Conservation (phyloP, 2,113 vertebrate genomes). For the Prochilodus magdalenae region DNA sequence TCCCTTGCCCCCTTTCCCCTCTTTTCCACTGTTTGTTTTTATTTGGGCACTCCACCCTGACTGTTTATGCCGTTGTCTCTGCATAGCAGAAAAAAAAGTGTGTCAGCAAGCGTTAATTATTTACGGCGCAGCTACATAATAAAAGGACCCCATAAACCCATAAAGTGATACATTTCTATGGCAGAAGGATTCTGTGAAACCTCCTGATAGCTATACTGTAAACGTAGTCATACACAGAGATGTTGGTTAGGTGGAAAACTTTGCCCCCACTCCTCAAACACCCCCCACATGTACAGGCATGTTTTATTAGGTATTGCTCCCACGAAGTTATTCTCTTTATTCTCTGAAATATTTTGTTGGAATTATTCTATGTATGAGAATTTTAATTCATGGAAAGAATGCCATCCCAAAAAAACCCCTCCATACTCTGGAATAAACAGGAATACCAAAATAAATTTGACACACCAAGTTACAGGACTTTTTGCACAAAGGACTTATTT, state of each 20-base stretch:
- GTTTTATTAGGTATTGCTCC: neutral
- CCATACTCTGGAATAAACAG: too few relatives aligned
- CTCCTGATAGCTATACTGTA: constrained; percentile 62
- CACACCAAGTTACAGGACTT: neutral
- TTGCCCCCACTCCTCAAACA: too few relatives aligned
- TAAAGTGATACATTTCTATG: constrained; percentile 68
- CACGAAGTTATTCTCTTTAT: neutral
- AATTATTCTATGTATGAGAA: neutral
- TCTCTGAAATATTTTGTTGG: neutral
- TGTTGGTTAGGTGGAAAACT: constrained; percentile 68
- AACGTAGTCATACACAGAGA: constrained; percentile 41
- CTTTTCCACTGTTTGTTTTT: constrained; percentile 63
- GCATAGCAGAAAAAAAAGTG: constrained; percentile 65
- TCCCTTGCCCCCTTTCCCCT: neutral
- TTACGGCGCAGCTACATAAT: constrained; percentile 61
- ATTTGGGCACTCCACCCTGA: constrained; percentile 60
- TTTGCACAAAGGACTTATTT: neutral
- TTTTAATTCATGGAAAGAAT: neutral
- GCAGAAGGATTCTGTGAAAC: constrained; percentile 59
- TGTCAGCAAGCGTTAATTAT: constrained; percentile 71
- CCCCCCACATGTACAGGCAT: too few relatives aligned
- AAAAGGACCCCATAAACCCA: constrained; percentile 60
- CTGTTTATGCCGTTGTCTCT: constrained; percentile 66
- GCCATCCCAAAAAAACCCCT: neutral
- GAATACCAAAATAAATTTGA: neutral